Conservation (phyloP, 35 echinoderm and acorn worm species). For the Heliocidaris erythrogramma region DNA sequence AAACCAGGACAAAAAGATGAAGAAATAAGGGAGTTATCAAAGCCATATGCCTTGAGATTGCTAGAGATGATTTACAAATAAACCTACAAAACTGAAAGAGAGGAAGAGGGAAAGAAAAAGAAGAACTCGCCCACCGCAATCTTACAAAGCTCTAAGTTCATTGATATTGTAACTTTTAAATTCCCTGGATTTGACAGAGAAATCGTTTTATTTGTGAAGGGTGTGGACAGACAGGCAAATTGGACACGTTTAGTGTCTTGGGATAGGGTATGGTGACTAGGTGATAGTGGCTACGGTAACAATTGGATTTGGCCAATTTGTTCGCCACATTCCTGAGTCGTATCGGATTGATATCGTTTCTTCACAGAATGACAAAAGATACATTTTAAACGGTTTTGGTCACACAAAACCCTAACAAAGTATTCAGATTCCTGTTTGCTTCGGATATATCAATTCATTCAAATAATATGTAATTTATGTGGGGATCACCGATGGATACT, state of each 20-base stretch:
- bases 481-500: too few relatives aligned
- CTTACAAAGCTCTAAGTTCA: background rate
- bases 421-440: background rate
- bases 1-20: background rate
- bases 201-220: constrained; percentile 41
- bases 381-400: background rate
- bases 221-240: constrained; percentile 46
- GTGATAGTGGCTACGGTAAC: background rate
- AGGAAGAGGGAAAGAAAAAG: background rate
- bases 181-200: constrained; percentile 18
- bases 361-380: background rate
- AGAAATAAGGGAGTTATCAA: constrained; percentile 35
- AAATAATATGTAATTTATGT: background rate
- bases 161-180: constrained; percentile 23
- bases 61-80: background rate
- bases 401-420: background rate
- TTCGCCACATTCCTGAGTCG: background rate
- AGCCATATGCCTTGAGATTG: constrained; percentile 43
- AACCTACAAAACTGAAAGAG: background rate
- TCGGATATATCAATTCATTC: background rate
- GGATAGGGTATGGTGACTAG: background rate
- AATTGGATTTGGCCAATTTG: constrained; percentile 5
- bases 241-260: constrained; percentile 1
- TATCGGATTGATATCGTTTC: background rate
- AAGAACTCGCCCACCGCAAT: background rate